Evolutionary conservation across 2,888 invertebrate genomes (phyloP), one percentile per base, ranked within the genome.

Genomic region (Coleophora flavipennella): DNA sequence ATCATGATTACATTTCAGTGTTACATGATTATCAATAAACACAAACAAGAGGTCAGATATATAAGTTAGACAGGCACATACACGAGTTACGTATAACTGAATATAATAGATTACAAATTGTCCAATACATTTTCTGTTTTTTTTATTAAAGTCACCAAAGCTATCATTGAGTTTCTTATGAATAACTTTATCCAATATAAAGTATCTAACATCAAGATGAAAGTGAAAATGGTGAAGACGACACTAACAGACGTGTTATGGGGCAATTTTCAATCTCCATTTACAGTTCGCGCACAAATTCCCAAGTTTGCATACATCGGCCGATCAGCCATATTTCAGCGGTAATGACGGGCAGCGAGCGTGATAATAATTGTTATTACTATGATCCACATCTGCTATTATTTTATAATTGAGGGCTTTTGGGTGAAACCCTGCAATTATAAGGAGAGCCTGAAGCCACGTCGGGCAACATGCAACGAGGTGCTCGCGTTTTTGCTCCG

Each of bases 361-460:
- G 84, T 78, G 83, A 83, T 84, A 84, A 84, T 84, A 81, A 84
- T 84, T 84, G 81, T 83, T 81, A 84, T 84, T 84, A 84, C 80
- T 81, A 81, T 77, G 80, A 83, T 79, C 77, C 80, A 73, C 80
- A 81, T 81, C 81, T 83, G 78, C 77, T 83, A 84, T 84, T 84
- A 84, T 83, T 83, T 84, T 81, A 84, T 84, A 84, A 84, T 84
- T 84, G 80, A 79, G 68, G 80, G 77, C 67, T 83, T 83, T 84
- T 78, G 79, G 77, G 78, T 75, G 77, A 80, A 83, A 84, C 79
- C 83, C 80, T 65, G 66, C 83, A 84, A 84, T 84, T 84, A 84
- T 84, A 72, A 80, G 67, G 66, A 74, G 73, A 76, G 84, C 83
- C 84, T 72, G 67, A 61, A 81, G 84, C 80, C 62, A 66, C 62